phyloP scores from a whole-genome alignment of 1,140 invertebrate genomes.

The Drosophila parvula region DNA sequence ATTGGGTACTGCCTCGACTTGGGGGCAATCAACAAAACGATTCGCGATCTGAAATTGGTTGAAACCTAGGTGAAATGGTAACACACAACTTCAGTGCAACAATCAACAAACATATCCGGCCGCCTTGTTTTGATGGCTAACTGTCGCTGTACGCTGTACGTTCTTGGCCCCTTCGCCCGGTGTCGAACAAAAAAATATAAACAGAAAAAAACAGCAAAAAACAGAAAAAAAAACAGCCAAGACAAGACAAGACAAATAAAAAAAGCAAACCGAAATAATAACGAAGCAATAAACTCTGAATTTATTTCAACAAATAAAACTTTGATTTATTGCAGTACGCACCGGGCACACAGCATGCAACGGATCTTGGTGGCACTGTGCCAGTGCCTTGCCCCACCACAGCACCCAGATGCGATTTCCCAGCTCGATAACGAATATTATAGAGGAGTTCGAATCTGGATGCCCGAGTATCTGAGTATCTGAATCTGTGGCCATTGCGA shows the following conservation, averaged over 20 bases:
- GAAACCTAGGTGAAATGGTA: constrained; percentile 11
- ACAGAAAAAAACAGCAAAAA: no score
- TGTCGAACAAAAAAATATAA: constrained; percentile 9
- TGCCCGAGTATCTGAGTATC: constrained; percentile 25
- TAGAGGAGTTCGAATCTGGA: constrained; percentile 46
- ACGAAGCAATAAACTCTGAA: constrained; percentile 81
- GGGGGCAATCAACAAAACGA: constrained; percentile 44
- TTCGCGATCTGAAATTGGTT: constrained; percentile 33
- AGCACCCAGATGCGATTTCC: constrained; percentile 20
- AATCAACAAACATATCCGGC: constrained; percentile 48
- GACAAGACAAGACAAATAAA: constrained; percentile 17
- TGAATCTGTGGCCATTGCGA: constrained; percentile 38
- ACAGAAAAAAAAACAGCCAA: not conserved
- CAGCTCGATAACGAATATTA: constrained; percentile 47
- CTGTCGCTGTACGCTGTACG: constrained; percentile 27
- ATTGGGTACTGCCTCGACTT: no score
- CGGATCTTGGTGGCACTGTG: constrained; percentile 27
- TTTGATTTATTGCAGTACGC: constrained; percentile 80
- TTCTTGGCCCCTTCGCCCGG: constrained; percentile 7
- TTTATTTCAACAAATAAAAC: constrained; percentile 83
- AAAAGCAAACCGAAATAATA: constrained; percentile 62
- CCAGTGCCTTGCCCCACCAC: not conserved
- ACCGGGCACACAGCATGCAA: constrained; percentile 73
- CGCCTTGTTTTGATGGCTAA: constrained; percentile 44
- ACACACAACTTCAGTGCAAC: not conserved